Evolutionary conservation across 2,113 vertebrate genomes (phyloP), one percentile per base, ranked within the genome.

Genomic region (Eurystomus gularis): DNA sequence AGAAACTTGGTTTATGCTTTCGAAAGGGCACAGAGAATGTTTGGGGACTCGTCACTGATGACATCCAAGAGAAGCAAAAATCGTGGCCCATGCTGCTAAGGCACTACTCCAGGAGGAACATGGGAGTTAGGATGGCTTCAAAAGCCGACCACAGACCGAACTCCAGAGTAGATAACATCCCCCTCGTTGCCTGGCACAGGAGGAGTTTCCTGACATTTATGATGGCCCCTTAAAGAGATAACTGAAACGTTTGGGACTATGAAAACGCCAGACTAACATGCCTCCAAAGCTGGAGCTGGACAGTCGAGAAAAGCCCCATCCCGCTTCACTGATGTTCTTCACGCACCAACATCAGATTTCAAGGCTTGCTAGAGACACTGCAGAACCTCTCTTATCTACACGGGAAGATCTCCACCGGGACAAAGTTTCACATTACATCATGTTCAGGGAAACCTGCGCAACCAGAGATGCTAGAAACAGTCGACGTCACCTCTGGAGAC

Each of bases 51-150:
- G 31, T 7, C 19, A 17, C 9, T 80, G 29, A 26, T 21, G 37
- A 70, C 7, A 51, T 6, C 23, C 64, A 77, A 62, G 37, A 29
- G n/a, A 73, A 75, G 31, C 3, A n/a, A 49, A 64, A 61, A 57
- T 28, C 68, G 46, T 0, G 2, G 57, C 71, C 31, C 0, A 1
- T 1, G 3, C 9, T 60, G 28, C 14, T 1, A 13, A 84, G 44
- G 39, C 17, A 89, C 7, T 28, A 28, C 28, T 20, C 23, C 10
- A 70, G 39, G 42, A 81, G 11, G 58, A 83, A 65, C 33, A 17
- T 0, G 39, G 37, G 55, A 58, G 11, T 35, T 23, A 19, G 17
- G 37, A 46, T 12, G 16, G 24, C n/a, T 79, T 61, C 35, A 55
- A 48, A 94, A 91, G 21, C n/a, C n/a, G n/a, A n/a, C n/a, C n/a